Base-by-base conservation (phyloP, 2,113 vertebrate genomes). In the Hypomesus transpacificus region DNA sequence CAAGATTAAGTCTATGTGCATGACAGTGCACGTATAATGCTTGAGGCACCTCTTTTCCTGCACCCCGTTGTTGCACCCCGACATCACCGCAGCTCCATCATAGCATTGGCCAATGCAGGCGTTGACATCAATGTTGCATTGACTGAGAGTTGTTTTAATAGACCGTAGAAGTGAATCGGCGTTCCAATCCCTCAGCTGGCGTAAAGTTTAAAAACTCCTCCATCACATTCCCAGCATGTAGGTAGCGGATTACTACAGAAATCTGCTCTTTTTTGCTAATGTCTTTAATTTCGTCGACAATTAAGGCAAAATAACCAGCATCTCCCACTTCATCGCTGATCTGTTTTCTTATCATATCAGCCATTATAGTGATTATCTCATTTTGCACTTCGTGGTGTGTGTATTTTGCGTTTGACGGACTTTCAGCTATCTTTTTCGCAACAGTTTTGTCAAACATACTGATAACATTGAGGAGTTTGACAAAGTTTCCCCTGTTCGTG, bases 281-380 rank as follows among this genome's bases (percentile, higher is more conserved):
- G 52, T 72, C 66, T 62, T 75, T 69, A 69, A 66, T 75, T 62
- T 75, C 34, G 69, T 69, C 66, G 16, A 62, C 73, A 20, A 75
- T 60, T 66, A 75, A 4, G 17, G 57, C 66, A 53, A 68, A 62
- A 26, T 53, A 24, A 39, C 53, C 66, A 26, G 56, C 22, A n/a
- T 60, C 58, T 28, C 20, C 60, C 21, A 68, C 57, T 57, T 69
- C 66, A 62, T 54, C 57, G 62, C 72, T 74, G 26, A 72, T 64
- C 53, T 72, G 17, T 28, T 65, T 65, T n/a, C 61, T 46, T 6
- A 52, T 18, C n/a, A 71, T 71, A 22, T 71, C 24, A 9, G 58
- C 70, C 70, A 71, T 71, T 28, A 71, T 24, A 34, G 2, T 4
- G 7, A 71, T 26, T 3, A 71, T 63, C 59, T 63, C 70, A 71